A percentile compares a stretch with the other conserved stretches of the same genome.
Evolutionary conservation across 2,113 vertebrate genomes (phyloP).

Genomic region (Daubentonia madagascariensis): DNA sequence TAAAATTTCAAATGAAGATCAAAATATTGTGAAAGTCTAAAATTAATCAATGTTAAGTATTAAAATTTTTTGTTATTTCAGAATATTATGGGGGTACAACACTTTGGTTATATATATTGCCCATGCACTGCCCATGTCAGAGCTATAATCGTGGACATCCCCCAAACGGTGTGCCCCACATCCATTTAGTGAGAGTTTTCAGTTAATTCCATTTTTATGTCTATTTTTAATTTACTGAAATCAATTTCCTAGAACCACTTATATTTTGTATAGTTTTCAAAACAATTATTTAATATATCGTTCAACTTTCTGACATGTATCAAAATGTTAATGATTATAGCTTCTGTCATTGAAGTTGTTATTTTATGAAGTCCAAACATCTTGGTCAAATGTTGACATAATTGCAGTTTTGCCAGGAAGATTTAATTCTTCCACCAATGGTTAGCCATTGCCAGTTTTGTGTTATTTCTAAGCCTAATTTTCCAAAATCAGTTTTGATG

Average conservation of each 20-base stretch:
- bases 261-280: constrained; percentile 12
- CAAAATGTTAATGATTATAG: background rate
- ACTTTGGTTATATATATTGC: no score
- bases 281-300: background rate
- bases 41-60: no score
- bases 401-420: background rate
- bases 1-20: no score
- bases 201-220: background rate
- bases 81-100: no score
- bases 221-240: background rate
- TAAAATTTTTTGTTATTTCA: no score
- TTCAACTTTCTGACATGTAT: background rate
- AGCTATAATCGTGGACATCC: no score
- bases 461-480: background rate
- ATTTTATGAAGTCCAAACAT: background rate
- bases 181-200: no score
- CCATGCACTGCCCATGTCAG: no score
- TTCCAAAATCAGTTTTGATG: background rate
- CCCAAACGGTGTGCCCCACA: no score
- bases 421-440: background rate
- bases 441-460: background rate
- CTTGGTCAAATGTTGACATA: background rate
- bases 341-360: background rate
- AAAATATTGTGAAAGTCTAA: no score
- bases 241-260: background rate